These are phyloP conservation scores for Anthopleura xanthogrammica DNA, from an alignment of 92 coral and sea anemone genomes.

Conservation along the genomic window DNA sequence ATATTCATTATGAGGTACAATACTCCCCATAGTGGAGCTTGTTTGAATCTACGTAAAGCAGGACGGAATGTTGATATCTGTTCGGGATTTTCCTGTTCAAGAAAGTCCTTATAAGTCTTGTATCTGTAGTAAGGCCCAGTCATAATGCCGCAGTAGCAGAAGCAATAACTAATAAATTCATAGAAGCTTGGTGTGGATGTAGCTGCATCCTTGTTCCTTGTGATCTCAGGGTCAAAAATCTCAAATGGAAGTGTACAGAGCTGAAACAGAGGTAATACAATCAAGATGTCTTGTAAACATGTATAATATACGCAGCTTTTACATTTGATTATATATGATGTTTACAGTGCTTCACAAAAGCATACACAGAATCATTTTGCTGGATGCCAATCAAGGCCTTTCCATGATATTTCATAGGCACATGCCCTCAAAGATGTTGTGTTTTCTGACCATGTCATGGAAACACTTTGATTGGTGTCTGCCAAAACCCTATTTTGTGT, in stretches of 20 bases:
- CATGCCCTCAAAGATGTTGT: too few species aligned
- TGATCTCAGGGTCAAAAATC: constrained; percentile 66
- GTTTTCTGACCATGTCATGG: too few species aligned
- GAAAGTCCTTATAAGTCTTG: constrained; percentile 84
- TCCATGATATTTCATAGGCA: too few species aligned
- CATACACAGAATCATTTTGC: too few species aligned
- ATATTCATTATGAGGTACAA: constrained; percentile 59
- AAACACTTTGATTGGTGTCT: too few species aligned
- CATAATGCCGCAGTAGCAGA: constrained; percentile 87
- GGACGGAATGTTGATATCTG: constrained; percentile 72
- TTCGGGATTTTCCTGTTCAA: constrained; percentile 72
- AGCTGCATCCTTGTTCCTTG: constrained; percentile 40
- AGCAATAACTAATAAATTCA: constrained; percentile 76
- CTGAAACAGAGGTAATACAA: constrained; percentile 37
- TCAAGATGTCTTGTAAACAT: neutral
- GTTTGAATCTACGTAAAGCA: constrained; percentile 61
- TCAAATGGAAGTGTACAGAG: constrained; percentile 94
- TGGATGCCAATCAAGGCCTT: too few species aligned
- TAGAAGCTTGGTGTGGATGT: constrained; percentile 64
- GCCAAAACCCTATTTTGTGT: neutral
- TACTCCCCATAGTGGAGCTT: constrained; percentile 55
- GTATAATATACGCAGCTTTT: too few species aligned
- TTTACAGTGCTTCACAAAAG: too few species aligned
- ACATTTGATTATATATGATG: neutral
- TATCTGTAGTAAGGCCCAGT: constrained; percentile 95